Percentiles rank a stretch among this genome's conserved stretches.
These are phyloP conservation scores for Spinibarbus caldwelli DNA, from an alignment of 2,797 vertebrate genomes.

Conservation along the genomic window DNA sequence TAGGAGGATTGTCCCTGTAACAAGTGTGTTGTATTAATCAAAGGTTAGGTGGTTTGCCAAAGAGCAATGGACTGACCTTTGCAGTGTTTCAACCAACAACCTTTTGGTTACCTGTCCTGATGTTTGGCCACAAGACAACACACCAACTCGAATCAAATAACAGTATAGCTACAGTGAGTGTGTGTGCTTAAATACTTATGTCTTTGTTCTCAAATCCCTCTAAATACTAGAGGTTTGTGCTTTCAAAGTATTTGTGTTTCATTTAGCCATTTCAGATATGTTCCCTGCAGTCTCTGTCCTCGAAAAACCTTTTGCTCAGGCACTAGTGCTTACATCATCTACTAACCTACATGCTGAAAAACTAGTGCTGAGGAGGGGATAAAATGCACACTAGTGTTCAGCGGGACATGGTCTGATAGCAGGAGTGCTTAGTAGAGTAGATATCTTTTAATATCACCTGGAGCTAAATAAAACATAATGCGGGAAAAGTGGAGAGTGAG, in stretches of 20 bases:
- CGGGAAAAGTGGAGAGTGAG: background rate
- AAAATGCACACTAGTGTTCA: slow-evolving; percentile 11
- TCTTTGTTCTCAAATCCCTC: slow-evolving; percentile 1
- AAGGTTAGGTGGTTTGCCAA: background rate
- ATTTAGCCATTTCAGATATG: background rate
- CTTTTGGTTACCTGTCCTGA: background rate
- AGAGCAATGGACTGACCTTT: background rate
- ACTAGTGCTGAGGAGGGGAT: background rate
- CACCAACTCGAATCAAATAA: background rate
- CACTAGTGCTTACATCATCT: slow-evolving; percentile 4
- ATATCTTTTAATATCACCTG: background rate
- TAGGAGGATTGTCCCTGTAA: background rate
- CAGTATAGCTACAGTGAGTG: background rate
- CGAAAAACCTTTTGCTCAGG: background rate
- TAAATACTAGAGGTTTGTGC: slow-evolving; percentile 4
- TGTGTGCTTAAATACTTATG: background rate
- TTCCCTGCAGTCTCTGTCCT: slow-evolving; percentile 6
- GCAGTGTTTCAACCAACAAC: background rate
- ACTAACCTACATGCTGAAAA: slow-evolving; percentile 1
- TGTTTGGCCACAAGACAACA: background rate
- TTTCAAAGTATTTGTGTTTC: slow-evolving; percentile 1
- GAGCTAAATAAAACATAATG: slow-evolving; percentile 31
- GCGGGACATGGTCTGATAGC: background rate
- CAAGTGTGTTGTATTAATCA: background rate
- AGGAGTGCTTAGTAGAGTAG: background rate